phyloP scores from a whole-genome alignment of 2,113 vertebrate species.

The Rhea pennata region DNA sequence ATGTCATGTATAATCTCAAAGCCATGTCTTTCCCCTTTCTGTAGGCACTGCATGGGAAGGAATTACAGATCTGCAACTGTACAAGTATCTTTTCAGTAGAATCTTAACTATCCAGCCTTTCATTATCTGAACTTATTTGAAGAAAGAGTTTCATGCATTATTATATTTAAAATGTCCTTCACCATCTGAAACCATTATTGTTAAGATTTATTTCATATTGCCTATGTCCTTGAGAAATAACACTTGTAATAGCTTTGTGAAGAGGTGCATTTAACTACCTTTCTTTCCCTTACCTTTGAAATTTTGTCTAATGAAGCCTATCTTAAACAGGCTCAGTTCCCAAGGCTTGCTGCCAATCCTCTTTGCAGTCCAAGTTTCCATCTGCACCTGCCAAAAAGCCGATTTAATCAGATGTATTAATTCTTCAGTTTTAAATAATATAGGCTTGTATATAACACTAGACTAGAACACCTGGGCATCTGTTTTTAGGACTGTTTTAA shows the following conservation, averaged over 20 bases:
- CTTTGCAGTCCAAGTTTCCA: background rate
- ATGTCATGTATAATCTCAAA: background rate
- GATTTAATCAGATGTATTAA: background rate
- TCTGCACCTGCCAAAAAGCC: background rate
- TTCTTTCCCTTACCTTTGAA: background rate
- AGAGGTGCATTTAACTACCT: background rate
- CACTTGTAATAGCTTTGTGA: background rate
- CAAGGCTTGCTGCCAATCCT: slow-evolving; percentile 24
- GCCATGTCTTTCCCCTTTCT: background rate
- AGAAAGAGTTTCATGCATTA: background rate
- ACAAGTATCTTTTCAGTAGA: background rate
- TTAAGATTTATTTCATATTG: background rate
- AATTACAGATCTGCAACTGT: background rate
- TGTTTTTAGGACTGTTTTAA: background rate
- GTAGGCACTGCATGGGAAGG: background rate
- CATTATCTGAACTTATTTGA: background rate
- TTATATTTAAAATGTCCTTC: background rate
- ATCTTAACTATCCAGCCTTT: background rate
- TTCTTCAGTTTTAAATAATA: background rate
- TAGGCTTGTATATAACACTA: background rate
- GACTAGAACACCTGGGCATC: background rate
- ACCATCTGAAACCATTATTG: background rate
- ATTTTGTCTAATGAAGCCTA: slow-evolving; percentile 38
- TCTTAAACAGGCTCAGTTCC: background rate
- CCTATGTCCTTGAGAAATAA: background rate